Base-by-base conservation (phyloP, 2,888 invertebrate genomes). In the Lottia gigantea region DNA sequence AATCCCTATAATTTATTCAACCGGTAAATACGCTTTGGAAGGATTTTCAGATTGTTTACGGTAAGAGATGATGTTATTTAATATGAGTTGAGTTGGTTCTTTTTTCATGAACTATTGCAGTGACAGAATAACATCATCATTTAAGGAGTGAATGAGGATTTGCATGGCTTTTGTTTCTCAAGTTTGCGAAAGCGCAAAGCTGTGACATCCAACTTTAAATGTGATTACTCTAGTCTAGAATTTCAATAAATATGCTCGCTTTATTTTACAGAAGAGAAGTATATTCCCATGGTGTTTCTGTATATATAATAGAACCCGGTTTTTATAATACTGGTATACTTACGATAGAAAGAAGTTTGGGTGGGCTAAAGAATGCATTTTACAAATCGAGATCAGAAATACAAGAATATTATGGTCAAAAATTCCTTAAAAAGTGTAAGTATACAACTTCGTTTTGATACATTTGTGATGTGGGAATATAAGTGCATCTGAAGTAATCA, bases 1-100 rank as follows among this genome's bases (percentile, higher is more conserved):
- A 14, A 68, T 68, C 19, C 49, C 64, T 1, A 25, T 47, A 26
- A 75, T 79, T 0, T 80, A 79, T 68, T 74, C 70, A 68, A 73
- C 76, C 63, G 75, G 77, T 62, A 78, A 80, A 63, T 71, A 67
- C 45, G 78, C 70, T 12, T 74, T 80, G 6, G 75, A 78, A 64
- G 78, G 71, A 12, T 78, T 75, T 62, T 75, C 78, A 15, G 79
- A 77, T 62, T 75, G 72, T 23, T 68, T 78, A 64, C 74, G 79
- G 79, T 77, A 55, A 64, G 71, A 64, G 31, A 31, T 31, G 31
- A 31, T 31, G 2, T 31, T n/a, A n/a, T n/a, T n/a, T n/a, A n/a
- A n/a, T n/a, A n/a, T n/a, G n/a, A n/a, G n/a, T n/a, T n/a, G n/a
- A n/a, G n/a, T n/a, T n/a, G n/a, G n/a, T n/a, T n/a, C n/a, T n/a